Evolutionary conservation across 2,797 vertebrate genomes (phyloP).

Genomic region (Steatocranus sp.): DNA sequence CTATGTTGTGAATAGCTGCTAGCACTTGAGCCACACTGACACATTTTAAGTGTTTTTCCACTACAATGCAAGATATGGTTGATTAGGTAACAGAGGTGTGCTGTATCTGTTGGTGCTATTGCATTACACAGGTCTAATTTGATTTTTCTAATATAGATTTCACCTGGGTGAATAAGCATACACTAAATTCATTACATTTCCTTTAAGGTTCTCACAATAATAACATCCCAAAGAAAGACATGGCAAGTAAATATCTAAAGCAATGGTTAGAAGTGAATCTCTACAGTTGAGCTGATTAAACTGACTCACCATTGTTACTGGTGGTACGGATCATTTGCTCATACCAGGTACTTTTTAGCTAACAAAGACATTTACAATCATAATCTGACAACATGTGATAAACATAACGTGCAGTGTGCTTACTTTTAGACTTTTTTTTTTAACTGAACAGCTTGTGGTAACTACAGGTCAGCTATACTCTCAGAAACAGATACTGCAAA

Average conservation of each 20-base stretch:
- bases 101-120: not conserved
- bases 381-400: not conserved
- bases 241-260: not conserved
- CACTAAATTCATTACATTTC: not conserved
- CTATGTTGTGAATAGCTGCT: not conserved
- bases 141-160: not conserved
- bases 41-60: not conserved
- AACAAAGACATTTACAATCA: not conserved
- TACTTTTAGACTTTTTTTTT: rapidly evolving
- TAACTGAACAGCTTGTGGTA: not conserved
- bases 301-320: not conserved
- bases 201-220: not conserved
- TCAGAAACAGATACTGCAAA: not conserved
- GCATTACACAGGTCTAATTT: not conserved
- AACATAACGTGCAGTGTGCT: not conserved
- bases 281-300: not conserved
- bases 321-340: not conserved
- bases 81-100: not conserved
- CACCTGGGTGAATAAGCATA: not conserved
- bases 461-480: not conserved
- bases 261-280: not conserved
- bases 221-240: not conserved
- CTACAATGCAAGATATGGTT: not conserved
- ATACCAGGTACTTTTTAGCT: not conserved
- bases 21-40: not conserved